Evolutionary conservation across 1,140 invertebrate genomes (phyloP), one percentile per base, ranked within the genome.

Genomic region (Drosophila pectinifera): DNA sequence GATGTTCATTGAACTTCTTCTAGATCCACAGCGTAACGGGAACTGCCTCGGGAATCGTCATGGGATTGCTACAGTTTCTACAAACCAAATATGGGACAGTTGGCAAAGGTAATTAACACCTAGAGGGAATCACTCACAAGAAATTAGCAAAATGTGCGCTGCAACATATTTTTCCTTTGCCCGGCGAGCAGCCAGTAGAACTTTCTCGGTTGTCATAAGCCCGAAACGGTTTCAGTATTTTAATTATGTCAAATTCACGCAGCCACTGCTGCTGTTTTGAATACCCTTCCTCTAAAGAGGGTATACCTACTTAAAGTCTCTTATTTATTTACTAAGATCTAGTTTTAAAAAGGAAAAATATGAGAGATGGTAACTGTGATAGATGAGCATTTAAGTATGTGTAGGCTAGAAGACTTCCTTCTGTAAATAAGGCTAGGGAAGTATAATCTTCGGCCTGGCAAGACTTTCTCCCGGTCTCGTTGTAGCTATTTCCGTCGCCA

Each of bases 191-290:
- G 48, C 11, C 13, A 34, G 46, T 24, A 41, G 43, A 73, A 42
- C 57, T 65, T 49, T 57, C 45, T 68, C 13, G 46, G 43, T 59
- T 59, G 63, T 55, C 59, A 55, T 81, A 65, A 38, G 42, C 62
- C 24, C 61, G 39, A 70, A 70, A 73, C 54, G 73, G 68, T 38
- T 51, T 54, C 70, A 75, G 75, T 73, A 69, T 86, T 86, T 86
- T 86, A 86, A 86, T 86, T 86, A 86, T 88, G 79, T 83, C 83
- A 86, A 86, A 86, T 88, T 82, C 76, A 46, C 72, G 24, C 56
- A 73, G 75, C 39, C 34, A 18, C 28, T 38, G 31, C n/a, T 72
- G n/a, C 26, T 64, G 26, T 28, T 41, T 41, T 31, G n/a, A 31
- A 28, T 59, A 20, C 51, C 13, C 31, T 45, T 16, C 4, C 20